These are phyloP conservation scores for Dufourea novaeangliae DNA, from an alignment of 1,140 invertebrate genomes.

Conservation along the genomic window DNA sequence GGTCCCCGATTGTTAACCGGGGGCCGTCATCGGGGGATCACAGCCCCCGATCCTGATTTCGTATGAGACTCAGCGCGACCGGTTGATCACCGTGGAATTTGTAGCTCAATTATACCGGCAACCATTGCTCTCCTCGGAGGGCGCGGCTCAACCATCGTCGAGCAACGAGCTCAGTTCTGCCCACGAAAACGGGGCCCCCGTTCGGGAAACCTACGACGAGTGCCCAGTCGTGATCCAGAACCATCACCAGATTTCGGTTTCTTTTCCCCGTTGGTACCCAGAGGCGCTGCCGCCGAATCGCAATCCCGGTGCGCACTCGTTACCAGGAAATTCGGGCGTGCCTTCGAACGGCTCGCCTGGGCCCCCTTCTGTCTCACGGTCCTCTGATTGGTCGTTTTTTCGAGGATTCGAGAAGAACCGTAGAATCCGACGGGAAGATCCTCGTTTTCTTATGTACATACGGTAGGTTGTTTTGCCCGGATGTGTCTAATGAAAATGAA, in stretches of 20 bases:
- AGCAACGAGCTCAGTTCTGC: background rate
- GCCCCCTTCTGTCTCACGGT: background rate
- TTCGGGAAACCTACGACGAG: background rate
- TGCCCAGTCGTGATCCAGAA: background rate
- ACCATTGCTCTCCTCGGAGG: constrained; percentile 42
- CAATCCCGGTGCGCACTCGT: constrained; percentile 5
- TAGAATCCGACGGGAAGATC: no score
- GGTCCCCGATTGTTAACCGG: constrained; percentile 76
- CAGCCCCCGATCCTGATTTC: constrained; percentile 72
- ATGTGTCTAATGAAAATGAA: no score
- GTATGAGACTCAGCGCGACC: constrained; percentile 77
- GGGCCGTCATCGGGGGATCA: constrained; percentile 42
- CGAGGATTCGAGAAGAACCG: no score
- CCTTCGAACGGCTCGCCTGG: background rate
- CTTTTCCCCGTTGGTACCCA: constrained; percentile 7
- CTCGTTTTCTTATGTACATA: no score
- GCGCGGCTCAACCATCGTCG: background rate
- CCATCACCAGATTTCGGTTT: no score
- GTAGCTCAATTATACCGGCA: constrained; percentile 80
- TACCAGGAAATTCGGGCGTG: constrained; percentile 34
- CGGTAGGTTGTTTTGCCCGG: no score
- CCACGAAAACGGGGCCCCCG: background rate
- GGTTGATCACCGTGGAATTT: constrained; percentile 81
- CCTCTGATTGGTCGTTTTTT: constrained; percentile 7
- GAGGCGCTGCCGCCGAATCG: background rate